Conservation (phyloP, 2,888 invertebrate species). For the Dascillus cervinus region DNA sequence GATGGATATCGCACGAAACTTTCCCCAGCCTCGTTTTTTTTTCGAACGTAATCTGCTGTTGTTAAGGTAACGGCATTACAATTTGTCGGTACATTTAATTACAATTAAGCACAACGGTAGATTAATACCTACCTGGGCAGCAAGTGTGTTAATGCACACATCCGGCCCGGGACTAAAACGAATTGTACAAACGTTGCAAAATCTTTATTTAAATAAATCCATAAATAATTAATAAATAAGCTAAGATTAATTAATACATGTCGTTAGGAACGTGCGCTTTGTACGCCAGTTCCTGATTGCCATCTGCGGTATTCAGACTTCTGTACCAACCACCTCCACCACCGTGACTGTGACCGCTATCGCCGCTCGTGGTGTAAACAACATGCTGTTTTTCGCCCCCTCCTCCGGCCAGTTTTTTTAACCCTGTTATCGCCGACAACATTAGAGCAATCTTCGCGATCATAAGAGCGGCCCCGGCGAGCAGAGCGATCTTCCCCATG, state of each 20-base stretch:
- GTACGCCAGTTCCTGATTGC: conserved; percentile 2
- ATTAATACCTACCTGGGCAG: too few relatives aligned
- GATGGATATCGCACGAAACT: too few relatives aligned
- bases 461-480: conserved; percentile 59
- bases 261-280: conserved; percentile 1
- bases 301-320: conserved; percentile 14
- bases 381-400: conserved; percentile 43
- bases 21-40: too few relatives aligned
- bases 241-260: too few relatives aligned
- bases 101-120: too few relatives aligned
- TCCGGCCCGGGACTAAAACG: too few relatives aligned
- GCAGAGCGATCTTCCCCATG: conserved; percentile 58
- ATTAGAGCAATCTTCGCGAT: conserved; percentile 59
- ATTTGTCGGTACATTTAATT: too few relatives aligned
- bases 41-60: too few relatives aligned
- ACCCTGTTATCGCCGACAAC: conserved; percentile 52
- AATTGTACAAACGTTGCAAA: too few relatives aligned
- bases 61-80: too few relatives aligned
- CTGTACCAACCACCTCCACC: conserved; percentile 29
- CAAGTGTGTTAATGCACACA: too few relatives aligned
- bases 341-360: conserved; percentile 34
- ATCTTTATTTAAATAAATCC: conserved; percentile 2
- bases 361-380: conserved; percentile 44
- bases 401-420: conserved; percentile 53
- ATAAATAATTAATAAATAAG: conserved; percentile 8